phyloP scores from a whole-genome alignment of 1,140 invertebrate genomes.

The Camponotus pennsylvanicus region DNA sequence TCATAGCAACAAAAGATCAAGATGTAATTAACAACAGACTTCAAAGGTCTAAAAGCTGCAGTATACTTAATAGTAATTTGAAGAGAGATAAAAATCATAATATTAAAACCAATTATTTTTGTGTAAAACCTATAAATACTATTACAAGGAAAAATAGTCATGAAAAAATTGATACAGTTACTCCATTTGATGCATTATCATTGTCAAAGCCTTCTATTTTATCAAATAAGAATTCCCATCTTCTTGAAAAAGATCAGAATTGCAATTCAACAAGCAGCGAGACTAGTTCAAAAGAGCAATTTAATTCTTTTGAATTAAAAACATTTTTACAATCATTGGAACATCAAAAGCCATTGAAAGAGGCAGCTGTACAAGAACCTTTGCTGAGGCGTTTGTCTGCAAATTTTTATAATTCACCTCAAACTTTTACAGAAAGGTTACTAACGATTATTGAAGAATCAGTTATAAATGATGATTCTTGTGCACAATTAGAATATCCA shows the following conservation, averaged over 20 bases:
- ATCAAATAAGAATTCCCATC: background rate
- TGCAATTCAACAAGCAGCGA: background rate
- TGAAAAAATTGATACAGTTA: background rate
- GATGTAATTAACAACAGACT: background rate
- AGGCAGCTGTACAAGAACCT: conserved; percentile 21
- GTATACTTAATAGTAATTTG: background rate
- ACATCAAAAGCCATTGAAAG: conserved; percentile 17
- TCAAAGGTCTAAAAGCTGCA: background rate
- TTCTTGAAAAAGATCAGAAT: background rate
- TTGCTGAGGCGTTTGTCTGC: conserved; percentile 77
- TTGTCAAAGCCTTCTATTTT: background rate
- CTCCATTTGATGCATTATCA: background rate
- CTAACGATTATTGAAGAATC: conserved; percentile 81
- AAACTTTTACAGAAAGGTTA: conserved; percentile 78
- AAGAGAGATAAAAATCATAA: conserved; percentile 57
- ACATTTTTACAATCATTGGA: conserved; percentile 50
- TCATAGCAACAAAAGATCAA: too few species aligned
- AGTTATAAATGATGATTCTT: conserved; percentile 57
- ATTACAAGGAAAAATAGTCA: background rate
- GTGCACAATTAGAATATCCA: background rate
- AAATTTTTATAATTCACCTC: conserved; percentile 75
- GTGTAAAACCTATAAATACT: background rate
- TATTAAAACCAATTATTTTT: conserved; percentile 9
- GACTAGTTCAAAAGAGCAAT: background rate
- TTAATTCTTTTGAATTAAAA: conserved; percentile 38